phyloP scores from a whole-genome alignment of 2,797 vertebrate genomes.

The Tamandua tetradactyla region DNA sequence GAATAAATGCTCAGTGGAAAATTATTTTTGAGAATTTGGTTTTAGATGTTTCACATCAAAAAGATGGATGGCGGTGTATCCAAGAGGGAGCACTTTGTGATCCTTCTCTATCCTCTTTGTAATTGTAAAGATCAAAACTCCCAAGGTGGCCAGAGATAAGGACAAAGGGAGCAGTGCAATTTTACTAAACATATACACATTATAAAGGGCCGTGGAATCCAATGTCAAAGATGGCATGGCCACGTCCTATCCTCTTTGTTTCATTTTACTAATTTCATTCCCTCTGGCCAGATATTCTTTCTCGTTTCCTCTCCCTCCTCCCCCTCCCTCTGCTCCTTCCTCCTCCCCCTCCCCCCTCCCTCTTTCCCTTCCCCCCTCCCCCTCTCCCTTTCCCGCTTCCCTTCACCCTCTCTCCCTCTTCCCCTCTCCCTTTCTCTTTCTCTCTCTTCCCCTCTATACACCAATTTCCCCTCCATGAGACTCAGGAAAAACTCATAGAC shows the following conservation, averaged over 20 bases:
- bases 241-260: background rate
- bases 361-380: too few relatives aligned
- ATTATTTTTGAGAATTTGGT: constrained; percentile 69
- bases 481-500: background rate
- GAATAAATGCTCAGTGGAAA: constrained; percentile 77
- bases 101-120: constrained; percentile 72
- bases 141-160: constrained; percentile 73
- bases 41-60: constrained; percentile 78
- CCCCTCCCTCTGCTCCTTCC: background rate
- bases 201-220: constrained; percentile 68
- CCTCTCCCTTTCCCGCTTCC: background rate
- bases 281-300: background rate
- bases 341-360: too few relatives aligned
- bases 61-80: constrained; percentile 66
- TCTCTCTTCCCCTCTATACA: background rate
- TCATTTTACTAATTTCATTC: constrained; percentile 22
- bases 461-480: background rate
- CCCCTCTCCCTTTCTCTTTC: background rate
- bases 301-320: background rate
- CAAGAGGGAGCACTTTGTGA: constrained; percentile 66
- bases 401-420: too few relatives aligned
- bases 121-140: constrained; percentile 75
- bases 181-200: constrained; percentile 65
- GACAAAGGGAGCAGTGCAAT: constrained; percentile 57
- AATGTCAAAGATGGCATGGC: constrained; percentile 7